Conservation (phyloP, 2,113 vertebrate species). For the Eubucco bourcierii region DNA sequence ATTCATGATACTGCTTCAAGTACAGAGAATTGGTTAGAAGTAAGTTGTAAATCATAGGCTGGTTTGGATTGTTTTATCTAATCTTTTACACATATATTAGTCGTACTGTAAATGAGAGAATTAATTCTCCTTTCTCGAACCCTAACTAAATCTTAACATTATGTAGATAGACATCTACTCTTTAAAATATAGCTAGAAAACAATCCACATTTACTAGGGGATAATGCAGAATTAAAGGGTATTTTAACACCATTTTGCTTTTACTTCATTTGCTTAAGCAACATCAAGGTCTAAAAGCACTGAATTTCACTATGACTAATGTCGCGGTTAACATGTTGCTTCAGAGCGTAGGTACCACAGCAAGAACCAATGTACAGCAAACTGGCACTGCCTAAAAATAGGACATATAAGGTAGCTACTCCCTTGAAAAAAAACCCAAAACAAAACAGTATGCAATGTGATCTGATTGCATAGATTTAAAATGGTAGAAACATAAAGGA, state of each 20-base stretch:
- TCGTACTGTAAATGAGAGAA: conserved; percentile 61
- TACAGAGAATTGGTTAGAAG: conserved; percentile 42
- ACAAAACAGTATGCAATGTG: not conserved
- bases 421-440: not conserved
- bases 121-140: conserved; percentile 66
- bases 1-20: conserved; percentile 50
- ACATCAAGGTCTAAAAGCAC: conserved; percentile 14
- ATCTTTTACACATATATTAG: conserved; percentile 68
- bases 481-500: not conserved
- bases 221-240: conserved; percentile 55
- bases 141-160: conserved; percentile 70
- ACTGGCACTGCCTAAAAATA: not conserved
- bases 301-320: conserved; percentile 3
- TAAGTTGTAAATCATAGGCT: conserved; percentile 67
- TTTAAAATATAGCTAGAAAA: conserved; percentile 65
- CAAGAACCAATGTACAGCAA: not conserved
- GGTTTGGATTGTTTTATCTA: conserved; percentile 62
- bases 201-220: conserved; percentile 52
- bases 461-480: not conserved
- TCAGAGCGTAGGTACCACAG: not conserved
- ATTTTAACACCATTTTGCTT: conserved; percentile 54
- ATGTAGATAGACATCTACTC: conserved; percentile 77
- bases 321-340: not conserved
- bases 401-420: not conserved
- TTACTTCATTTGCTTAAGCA: conserved; percentile 55